Percentiles rank a stretch among this genome's conserved stretches.
Conservation (phyloP, 2,888 invertebrate genomes). For the Drosophila sordidula region DNA sequence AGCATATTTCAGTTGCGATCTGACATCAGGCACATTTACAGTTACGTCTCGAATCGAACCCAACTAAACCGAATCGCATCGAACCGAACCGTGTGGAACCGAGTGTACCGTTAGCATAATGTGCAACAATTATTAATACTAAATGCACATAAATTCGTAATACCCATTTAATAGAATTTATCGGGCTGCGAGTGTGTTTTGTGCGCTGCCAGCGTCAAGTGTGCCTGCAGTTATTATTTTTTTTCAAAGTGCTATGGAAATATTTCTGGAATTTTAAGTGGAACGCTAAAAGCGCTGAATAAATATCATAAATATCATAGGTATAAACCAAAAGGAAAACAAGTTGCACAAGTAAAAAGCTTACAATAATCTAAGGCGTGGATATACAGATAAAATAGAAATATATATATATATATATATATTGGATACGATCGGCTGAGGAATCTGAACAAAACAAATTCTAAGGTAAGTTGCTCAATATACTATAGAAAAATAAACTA, state of each 20-base stretch:
- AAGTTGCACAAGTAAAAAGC: conserved; percentile 42
- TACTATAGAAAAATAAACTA: conserved; percentile 12
- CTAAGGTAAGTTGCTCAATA: conserved; percentile 46
- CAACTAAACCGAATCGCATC: conserved; percentile 12
- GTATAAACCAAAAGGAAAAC: conserved; percentile 8
- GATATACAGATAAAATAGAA: background rate
- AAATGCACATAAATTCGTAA: conserved; percentile 19
- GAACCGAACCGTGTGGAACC: background rate
- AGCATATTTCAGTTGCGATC: conserved; percentile 67
- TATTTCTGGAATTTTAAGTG: conserved; percentile 74
- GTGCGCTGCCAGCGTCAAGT: conserved; percentile 26
- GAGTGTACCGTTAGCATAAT: conserved; percentile 12
- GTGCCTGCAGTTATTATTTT: conserved; percentile 28
- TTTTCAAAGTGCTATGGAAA: conserved; percentile 44
- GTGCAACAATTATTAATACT: conserved; percentile 37
- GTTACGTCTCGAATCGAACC: conserved; percentile 29
- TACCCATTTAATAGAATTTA: conserved; percentile 31
- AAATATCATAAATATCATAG: conserved; percentile 33
- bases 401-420: background rate
- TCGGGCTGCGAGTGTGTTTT: conserved; percentile 13
- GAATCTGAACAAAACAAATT: conserved; percentile 11
- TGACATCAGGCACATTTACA: conserved; percentile 45
- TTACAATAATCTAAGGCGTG: conserved; percentile 29
- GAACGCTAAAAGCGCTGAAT: conserved; percentile 46
- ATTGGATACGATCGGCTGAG: conserved; percentile 47